Conservation (phyloP, 2,797 vertebrate species). For the Chromis chromis region DNA sequence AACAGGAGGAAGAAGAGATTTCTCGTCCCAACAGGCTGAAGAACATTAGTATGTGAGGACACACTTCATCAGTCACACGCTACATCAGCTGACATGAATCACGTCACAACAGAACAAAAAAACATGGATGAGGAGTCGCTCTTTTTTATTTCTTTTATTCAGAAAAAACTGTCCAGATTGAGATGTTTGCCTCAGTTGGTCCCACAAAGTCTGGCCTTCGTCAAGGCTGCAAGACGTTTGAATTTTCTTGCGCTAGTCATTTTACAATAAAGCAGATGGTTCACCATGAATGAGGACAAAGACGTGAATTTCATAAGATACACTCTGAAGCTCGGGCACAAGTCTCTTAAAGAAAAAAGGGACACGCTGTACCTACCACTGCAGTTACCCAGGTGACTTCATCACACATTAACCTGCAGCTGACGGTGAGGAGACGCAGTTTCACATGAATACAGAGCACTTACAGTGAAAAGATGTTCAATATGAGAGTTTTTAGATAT, state of each 20-base stretch:
- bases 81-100: conserved; percentile 13
- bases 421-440: background rate
- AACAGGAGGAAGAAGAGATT: conserved; percentile 16
- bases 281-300: conserved; percentile 32
- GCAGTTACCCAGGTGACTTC: conserved; percentile 32
- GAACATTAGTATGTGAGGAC: conserved; percentile 17
- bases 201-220: conserved; percentile 44
- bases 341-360: background rate
- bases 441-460: conserved; percentile 24
- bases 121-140: background rate
- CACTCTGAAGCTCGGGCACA: conserved; percentile 17
- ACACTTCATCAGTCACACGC: background rate
- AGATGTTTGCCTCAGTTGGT: conserved; percentile 51
- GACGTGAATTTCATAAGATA: conserved; percentile 31
- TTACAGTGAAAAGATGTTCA: background rate
- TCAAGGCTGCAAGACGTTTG: conserved; percentile 40
- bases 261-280: conserved; percentile 51
- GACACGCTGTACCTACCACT: background rate
- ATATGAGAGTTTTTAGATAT: background rate
- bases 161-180: conserved; percentile 54
- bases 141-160: conserved; percentile 37
- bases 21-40: background rate
- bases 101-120: background rate
- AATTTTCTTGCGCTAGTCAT: conserved; percentile 41
- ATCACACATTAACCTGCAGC: conserved; percentile 21